A percentile compares a stretch with the other conserved stretches of the same genome.
These are phyloP conservation scores for Polydesmus complanatus DNA, from an alignment of 2,888 invertebrate genomes.

Conservation along the genomic window DNA sequence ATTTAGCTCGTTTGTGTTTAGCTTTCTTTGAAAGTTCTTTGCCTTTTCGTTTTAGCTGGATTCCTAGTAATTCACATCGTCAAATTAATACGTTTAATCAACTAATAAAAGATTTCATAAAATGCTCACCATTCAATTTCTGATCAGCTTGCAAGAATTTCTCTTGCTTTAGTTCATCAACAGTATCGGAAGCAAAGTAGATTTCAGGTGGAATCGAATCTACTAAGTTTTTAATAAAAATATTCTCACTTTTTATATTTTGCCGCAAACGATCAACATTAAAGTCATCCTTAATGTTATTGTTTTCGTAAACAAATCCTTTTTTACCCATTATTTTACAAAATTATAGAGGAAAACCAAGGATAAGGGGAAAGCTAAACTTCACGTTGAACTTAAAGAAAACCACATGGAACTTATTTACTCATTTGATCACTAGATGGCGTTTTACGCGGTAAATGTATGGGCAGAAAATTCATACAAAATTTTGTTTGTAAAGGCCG, in stretches of 20 bases:
- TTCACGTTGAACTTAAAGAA: no score
- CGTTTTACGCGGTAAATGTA: no score
- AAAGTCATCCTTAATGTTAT: no score
- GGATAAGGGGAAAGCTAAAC: no score
- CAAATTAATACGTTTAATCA: not conserved
- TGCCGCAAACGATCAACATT: not conserved
- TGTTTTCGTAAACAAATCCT: no score
- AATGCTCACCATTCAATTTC: constrained; percentile 16
- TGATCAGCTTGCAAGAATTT: constrained; percentile 17
- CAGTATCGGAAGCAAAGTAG: constrained; percentile 20
- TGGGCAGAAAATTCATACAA: no score
- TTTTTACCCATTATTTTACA: no score
- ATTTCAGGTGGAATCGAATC: constrained; percentile 20
- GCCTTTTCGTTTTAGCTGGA: constrained; percentile 1
- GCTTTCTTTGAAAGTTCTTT: constrained; percentile 9
- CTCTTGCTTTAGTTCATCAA: constrained; percentile 17
- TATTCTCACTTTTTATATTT: constrained; percentile 17
- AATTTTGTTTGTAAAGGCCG: no score
- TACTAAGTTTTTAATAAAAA: constrained; percentile 19
- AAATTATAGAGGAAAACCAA: no score
- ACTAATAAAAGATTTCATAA: not conserved
- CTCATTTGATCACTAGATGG: no score
- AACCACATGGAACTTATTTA: no score
- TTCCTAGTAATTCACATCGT: not conserved
- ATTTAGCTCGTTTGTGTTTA: constrained; percentile 19